Percentiles rank a stretch among this genome's conserved stretches.
Conservation (phyloP, 1,140 invertebrate genomes). For the Homarus americanus region DNA sequence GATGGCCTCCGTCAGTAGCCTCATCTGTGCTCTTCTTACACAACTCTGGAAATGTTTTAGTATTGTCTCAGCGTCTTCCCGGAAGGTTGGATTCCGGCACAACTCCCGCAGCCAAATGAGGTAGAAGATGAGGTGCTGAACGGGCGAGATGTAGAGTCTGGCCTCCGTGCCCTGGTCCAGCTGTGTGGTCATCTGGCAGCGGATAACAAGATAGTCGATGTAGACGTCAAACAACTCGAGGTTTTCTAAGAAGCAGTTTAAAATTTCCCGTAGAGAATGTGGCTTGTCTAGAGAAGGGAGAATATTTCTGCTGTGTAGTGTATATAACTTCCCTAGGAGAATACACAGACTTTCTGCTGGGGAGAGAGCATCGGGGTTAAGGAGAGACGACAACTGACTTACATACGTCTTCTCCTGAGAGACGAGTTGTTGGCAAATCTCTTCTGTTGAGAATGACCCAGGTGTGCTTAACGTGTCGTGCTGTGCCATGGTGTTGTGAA, state of each 20-base stretch:
- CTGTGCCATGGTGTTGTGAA: background rate
- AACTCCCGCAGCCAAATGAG: conserved; percentile 10
- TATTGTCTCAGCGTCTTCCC: background rate
- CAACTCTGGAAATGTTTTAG: background rate
- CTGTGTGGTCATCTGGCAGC: conserved; percentile 7
- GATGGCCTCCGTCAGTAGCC: conserved; percentile 30
- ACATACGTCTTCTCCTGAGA: conserved; percentile 14
- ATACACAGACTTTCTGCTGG: background rate
- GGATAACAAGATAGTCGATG: conserved; percentile 42
- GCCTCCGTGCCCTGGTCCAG: conserved; percentile 1
- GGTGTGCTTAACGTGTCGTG: background rate
- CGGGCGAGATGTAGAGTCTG: conserved; percentile 43
- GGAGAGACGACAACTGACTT: background rate
- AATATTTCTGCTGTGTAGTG: conserved; percentile 20
- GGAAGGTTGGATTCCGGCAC: background rate
- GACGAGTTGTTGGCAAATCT: conserved; percentile 2
- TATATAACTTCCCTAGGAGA: conserved; percentile 34
- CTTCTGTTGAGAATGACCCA: background rate
- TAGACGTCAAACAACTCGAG: conserved; percentile 27
- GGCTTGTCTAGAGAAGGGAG: conserved; percentile 32
- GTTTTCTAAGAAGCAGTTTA: conserved; percentile 4
- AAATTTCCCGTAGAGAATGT: background rate
- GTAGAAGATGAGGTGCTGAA: conserved; percentile 42
- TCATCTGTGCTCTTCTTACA: conserved; percentile 13
- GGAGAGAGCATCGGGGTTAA: conserved; percentile 32